phyloP scores from a whole-genome alignment of 2,797 vertebrate species.

The Eulemur albifrons region DNA sequence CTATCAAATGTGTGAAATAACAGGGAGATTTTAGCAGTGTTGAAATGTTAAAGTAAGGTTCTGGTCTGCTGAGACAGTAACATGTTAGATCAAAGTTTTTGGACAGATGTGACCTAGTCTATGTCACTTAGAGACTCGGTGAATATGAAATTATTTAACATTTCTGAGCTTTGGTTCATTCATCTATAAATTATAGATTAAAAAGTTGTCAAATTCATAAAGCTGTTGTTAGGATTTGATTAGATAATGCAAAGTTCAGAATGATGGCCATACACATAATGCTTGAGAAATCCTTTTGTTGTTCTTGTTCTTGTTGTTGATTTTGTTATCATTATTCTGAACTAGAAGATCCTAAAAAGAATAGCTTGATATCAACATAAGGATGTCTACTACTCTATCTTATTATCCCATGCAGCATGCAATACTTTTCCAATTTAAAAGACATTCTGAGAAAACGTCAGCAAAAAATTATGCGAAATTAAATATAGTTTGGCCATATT shows the following conservation, averaged over 20 bases:
- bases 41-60: background rate
- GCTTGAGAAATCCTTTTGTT: background rate
- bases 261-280: background rate
- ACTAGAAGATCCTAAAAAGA: background rate
- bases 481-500: conserved; percentile 30
- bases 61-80: background rate
- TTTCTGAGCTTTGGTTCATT: background rate
- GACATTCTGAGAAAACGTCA: background rate
- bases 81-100: background rate
- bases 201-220: background rate
- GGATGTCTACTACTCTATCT: background rate
- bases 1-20: background rate
- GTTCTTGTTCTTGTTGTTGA: background rate
- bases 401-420: background rate
- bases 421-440: background rate
- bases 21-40: background rate
- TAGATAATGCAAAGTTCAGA: background rate
- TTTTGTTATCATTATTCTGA: background rate
- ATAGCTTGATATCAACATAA: background rate
- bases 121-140: background rate
- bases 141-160: background rate
- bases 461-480: conserved; percentile 27
- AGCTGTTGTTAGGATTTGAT: background rate
- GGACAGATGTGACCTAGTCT: background rate
- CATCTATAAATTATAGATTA: background rate